Evolutionary conservation across 2,113 vertebrate genomes (phyloP), one percentile per base, ranked within the genome.

Genomic region (Limnothrissa miodon): DNA sequence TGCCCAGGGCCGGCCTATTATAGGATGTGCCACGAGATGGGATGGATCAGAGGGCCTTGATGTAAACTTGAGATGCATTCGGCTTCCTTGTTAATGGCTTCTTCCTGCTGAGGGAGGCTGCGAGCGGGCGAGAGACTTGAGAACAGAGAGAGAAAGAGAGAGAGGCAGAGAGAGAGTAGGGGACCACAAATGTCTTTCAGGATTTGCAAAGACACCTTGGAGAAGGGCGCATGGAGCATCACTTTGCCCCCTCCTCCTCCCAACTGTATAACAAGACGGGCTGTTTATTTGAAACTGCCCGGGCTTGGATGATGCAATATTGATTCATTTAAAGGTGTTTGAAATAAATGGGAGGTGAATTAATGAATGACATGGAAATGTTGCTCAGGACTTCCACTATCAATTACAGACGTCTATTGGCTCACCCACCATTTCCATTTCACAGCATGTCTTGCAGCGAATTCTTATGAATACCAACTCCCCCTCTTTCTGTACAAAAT

Each of bases 1-100:
- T 93, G 93, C 91, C 93, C 62, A 11, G 66, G 25, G 25, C 93
- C 95, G 92, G 93, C 95, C 95, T 93, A 93, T 95, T 95, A 96
- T 95, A 95, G 95, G 94, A 95, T 95, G 92, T 94, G 95, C 94
- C 94, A 95, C 1, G 95, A 93, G 93, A 93, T 92, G 94, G 94
- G 94, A 94, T 92, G 92, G 93, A 95, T 90, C 90, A 85, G 85
- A 84, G 86, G 83, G 82, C 82, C 85, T 83, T 90, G 90, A 87
- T 88, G 85, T 74, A 74, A 74, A 74, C 66, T 74, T 87, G 80
- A 92, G 93, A 90, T 92, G 92, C 92, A 93, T 93, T 93, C 93
- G 91, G 92, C 90, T 93, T 85, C 92, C 92, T 91, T 95, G 96
- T 96, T 95, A 95, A 96, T 92, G 91, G 66, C 90, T 91, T 92